phyloP scores from a whole-genome alignment of 2,888 invertebrate genomes.

The Polydesmus complanatus region DNA sequence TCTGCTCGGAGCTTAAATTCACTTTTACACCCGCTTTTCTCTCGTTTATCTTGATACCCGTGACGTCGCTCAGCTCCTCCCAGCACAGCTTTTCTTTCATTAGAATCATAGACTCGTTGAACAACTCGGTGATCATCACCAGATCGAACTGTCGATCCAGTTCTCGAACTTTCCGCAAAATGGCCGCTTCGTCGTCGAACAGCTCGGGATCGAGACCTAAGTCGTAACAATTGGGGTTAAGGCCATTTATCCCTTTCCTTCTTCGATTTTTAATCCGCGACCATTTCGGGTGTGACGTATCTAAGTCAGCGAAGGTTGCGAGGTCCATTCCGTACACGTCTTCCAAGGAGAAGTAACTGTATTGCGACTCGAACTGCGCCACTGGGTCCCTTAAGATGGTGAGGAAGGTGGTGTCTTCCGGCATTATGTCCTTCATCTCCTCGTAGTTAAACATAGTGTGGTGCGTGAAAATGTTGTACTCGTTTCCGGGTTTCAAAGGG shows the following conservation, averaged over 20 bases:
- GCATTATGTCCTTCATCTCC: slow-evolving; percentile 14
- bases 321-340: background rate
- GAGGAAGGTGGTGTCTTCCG: slow-evolving; percentile 13
- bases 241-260: too few species aligned
- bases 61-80: slow-evolving; percentile 28
- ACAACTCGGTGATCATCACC: slow-evolving; percentile 30
- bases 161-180: background rate
- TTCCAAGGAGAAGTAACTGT: background rate
- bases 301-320: background rate
- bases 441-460: slow-evolving; percentile 18
- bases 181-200: background rate
- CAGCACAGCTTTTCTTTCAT: slow-evolving; percentile 30
- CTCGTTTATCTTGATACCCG: slow-evolving; percentile 23
- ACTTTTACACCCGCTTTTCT: slow-evolving; percentile 2
- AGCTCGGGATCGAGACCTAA: slow-evolving; percentile 2
- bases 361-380: slow-evolving; percentile 16
- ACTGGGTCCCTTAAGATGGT: slow-evolving; percentile 19
- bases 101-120: slow-evolving; percentile 30
- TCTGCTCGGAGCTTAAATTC: background rate
- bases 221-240: slow-evolving; percentile 16
- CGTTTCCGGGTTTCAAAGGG: too few species aligned
- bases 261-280: too few species aligned
- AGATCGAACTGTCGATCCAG: slow-evolving; percentile 25
- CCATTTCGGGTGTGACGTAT: background rate
- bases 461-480: slow-evolving; percentile 20